Evolutionary conservation across 1,140 invertebrate genomes (phyloP), one percentile per base, ranked within the genome.

Genomic region (Galendromus occidentalis): DNA sequence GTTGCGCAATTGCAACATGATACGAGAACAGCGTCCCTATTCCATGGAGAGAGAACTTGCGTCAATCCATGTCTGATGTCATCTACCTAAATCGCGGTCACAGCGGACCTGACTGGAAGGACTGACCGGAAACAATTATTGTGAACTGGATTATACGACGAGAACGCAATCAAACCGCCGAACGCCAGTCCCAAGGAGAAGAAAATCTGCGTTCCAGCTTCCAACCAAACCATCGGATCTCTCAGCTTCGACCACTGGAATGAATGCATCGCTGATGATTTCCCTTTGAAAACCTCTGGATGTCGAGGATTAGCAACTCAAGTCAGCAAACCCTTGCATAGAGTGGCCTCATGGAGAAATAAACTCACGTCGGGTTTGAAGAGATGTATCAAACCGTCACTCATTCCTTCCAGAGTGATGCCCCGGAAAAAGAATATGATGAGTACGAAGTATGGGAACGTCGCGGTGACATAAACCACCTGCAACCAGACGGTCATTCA

Each of bases 141-240:
- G 72, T 93, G 91, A 0, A 93, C 87, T 18, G 89, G 88, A 76
- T 96, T 96, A 76, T 96, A 96, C 0, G 90, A 94, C 0, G 89
- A 90, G 74, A 91, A 94, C 1, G 91, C 91, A 64, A 94, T 93
- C 5, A 95, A 77, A 0, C 91, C 90, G 18, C 93, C 93, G 71
- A 96, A 97, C 7, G 90, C 92, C 44, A 95, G 76, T 1, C 93
- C 93, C 64, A 97, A 78, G 0, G 90, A 95, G 76, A 96, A 98
- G 77, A 98, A 98, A 70, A 97, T 96, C 75, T 97, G 93, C 0
- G 91, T 94, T 2, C 89, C 92, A 0, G 93, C 92, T 78, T 94
- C 91, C 20, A 95, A 75, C 93, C 93, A 97, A 0, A 96, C 93
- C 14, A 88, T 85, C 1, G 89, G 88, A 78, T 93, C 83, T 0